Evolutionary conservation across 1,140 invertebrate species (phyloP).

Genomic region (Oncopodura yosiiana): DNA sequence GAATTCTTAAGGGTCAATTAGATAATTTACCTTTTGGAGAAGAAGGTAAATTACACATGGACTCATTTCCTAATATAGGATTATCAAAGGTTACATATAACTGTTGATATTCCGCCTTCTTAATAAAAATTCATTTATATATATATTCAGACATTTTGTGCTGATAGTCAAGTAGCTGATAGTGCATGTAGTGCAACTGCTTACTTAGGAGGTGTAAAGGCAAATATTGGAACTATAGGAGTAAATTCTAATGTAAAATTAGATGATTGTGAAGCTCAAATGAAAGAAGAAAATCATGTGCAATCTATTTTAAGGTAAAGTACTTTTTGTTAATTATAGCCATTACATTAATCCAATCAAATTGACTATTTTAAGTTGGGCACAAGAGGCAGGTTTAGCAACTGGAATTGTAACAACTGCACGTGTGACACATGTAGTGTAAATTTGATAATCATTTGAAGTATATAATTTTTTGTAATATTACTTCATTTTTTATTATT

Average conservation of each 20-base stretch:
- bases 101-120: not conserved
- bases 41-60: constrained; percentile 57
- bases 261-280: constrained; percentile 8
- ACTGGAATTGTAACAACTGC: constrained; percentile 44
- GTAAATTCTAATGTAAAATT: constrained; percentile 13
- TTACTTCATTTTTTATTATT: no score
- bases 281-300: constrained; percentile 4
- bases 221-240: constrained; percentile 33
- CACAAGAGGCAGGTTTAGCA: constrained; percentile 5
- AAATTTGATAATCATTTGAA: no score
- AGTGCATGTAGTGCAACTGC: constrained; percentile 45
- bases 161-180: constrained; percentile 43
- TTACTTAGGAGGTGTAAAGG: constrained; percentile 41
- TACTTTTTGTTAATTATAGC: no score
- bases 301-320: constrained; percentile 16
- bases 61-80: constrained; percentile 62
- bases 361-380: not conserved
- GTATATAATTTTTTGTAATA: not conserved
- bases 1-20: constrained; percentile 42
- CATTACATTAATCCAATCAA: no score
- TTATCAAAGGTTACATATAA: constrained; percentile 44
- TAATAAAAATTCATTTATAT: not conserved
- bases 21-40: constrained; percentile 44
- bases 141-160: constrained; percentile 41
- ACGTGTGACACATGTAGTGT: constrained; percentile 43